phyloP scores from a whole-genome alignment of 2,888 invertebrate genomes.

The Ennomos quercinarius region DNA sequence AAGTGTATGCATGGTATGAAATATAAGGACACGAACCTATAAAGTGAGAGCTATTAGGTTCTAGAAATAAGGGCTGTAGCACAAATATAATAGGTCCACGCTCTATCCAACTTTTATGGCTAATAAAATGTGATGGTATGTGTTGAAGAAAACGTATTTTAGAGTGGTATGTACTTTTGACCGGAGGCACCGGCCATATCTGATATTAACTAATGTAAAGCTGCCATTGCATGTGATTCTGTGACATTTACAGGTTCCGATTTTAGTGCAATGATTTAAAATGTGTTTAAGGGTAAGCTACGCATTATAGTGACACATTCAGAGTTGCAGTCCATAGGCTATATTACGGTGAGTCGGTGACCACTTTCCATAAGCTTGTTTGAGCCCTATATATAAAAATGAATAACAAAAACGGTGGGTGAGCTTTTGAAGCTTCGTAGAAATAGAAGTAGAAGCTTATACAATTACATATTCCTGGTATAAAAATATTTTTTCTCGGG shows the following conservation, averaged over 20 bases:
- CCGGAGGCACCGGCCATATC: slow-evolving; percentile 66
- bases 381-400: too few species aligned
- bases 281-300: too few species aligned
- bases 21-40: slow-evolving; percentile 73
- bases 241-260: slow-evolving; percentile 40
- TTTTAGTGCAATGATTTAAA: not conserved
- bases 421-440: too few species aligned
- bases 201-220: slow-evolving; percentile 71
- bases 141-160: slow-evolving; percentile 81
- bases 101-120: slow-evolving; percentile 82
- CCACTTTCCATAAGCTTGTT: too few species aligned
- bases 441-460: too few species aligned
- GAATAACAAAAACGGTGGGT: too few species aligned
- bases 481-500: too few species aligned
- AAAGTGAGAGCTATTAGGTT: slow-evolving; percentile 78
- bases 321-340: too few species aligned
- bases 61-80: slow-evolving; percentile 80
- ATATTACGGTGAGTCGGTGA: too few species aligned
- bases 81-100: slow-evolving; percentile 74
- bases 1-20: slow-evolving; percentile 79
- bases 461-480: too few species aligned
- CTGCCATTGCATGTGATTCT: slow-evolving; percentile 47
- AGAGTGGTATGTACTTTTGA: slow-evolving; percentile 84
- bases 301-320: too few species aligned
- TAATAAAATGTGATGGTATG: slow-evolving; percentile 84